Conservation (phyloP, 2,113 vertebrate genomes). For the Oncorhynchus mykiss region DNA sequence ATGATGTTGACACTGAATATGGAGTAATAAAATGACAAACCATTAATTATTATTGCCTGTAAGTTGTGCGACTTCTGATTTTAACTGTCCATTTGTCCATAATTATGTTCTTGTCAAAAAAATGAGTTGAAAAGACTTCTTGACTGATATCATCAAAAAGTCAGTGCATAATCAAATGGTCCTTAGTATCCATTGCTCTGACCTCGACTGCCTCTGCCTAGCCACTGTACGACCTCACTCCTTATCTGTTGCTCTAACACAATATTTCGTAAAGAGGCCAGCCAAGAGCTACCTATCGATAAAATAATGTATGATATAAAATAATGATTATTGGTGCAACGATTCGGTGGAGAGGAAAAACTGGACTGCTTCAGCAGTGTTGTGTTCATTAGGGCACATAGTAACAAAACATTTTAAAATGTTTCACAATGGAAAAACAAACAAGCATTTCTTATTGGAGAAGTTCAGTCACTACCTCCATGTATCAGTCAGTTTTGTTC, state of each 20-base stretch:
- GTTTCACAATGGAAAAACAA: conserved; percentile 22
- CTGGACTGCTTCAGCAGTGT: conserved; percentile 50
- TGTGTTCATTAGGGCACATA: conserved; percentile 18
- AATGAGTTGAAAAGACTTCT: no score
- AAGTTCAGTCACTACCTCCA: no score
- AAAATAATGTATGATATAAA: neutral
- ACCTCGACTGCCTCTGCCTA: conserved; percentile 25
- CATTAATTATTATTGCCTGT: conserved; percentile 57
- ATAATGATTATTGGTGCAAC: conserved; percentile 45
- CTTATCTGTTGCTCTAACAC: conserved; percentile 23
- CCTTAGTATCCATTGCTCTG: neutral
- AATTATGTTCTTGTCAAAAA: conserved; percentile 9
- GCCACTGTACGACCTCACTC: conserved; percentile 31
- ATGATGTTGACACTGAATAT: conserved; percentile 33
- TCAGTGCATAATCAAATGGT: no score
- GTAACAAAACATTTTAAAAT: no score
- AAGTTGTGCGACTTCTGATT: conserved; percentile 28
- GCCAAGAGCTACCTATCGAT: neutral
- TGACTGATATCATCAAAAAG: no score
- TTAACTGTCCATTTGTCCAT: neutral
- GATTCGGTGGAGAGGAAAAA: conserved; percentile 31
- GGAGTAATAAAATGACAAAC: conserved; percentile 54
- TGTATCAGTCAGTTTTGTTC: neutral
- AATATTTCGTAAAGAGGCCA: neutral
- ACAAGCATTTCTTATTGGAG: neutral